These are phyloP conservation scores for Clupea harengus DNA, from an alignment of 2,113 vertebrate species.

Conservation along the genomic window DNA sequence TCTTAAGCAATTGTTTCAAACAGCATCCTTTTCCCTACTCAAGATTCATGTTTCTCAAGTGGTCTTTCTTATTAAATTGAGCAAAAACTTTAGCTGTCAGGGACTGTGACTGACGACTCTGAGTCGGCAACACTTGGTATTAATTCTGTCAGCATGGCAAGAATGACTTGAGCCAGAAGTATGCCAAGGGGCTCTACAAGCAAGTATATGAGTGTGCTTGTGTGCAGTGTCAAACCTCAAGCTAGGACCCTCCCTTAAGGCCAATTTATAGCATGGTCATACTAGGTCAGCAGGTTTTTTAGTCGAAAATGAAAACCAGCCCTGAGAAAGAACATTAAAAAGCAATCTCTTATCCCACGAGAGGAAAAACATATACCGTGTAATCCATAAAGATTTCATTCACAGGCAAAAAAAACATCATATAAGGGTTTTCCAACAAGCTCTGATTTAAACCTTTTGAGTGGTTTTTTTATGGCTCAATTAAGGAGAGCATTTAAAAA, in stretches of 20 bases:
- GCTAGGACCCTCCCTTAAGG: background rate
- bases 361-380: background rate
- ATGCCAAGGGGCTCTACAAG: background rate
- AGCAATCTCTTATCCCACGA: background rate
- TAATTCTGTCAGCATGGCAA: background rate
- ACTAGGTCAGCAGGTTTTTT: background rate
- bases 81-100: background rate
- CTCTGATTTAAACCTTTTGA: background rate
- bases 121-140: background rate
- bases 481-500: conserved; percentile 13
- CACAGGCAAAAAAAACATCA: background rate
- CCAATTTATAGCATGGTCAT: conserved; percentile 2
- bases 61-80: background rate
- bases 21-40: background rate
- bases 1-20: background rate
- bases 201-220: background rate
- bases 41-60: background rate
- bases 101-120: background rate
- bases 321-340: background rate
- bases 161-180: background rate
- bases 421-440: background rate
- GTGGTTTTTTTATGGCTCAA: background rate
- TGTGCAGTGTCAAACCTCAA: background rate
- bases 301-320: background rate
- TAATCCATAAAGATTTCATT: conserved; percentile 13